phyloP scores from a whole-genome alignment of 2,113 vertebrate genomes.

The Limanda limanda region DNA sequence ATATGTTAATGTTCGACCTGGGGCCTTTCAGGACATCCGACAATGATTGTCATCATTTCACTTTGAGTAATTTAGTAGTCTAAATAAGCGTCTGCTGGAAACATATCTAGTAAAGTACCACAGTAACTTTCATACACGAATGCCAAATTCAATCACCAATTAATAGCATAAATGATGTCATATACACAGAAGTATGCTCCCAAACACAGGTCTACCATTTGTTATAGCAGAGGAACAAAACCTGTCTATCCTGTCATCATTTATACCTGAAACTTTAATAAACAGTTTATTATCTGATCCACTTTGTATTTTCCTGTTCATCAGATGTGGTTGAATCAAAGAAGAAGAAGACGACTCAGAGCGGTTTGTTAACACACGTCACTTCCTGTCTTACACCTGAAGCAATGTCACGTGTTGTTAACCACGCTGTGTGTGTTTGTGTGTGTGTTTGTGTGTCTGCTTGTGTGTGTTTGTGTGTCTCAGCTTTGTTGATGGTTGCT shows the following conservation, averaged over 20 bases:
- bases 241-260: background rate
- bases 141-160: too few species aligned
- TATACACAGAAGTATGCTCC: too few species aligned
- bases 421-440: background rate
- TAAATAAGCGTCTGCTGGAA: too few species aligned
- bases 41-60: too few species aligned
- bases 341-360: conserved; percentile 30
- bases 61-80: too few species aligned
- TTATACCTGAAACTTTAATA: background rate
- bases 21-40: too few species aligned
- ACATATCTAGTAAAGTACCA: too few species aligned
- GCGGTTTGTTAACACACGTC: conserved; percentile 34
- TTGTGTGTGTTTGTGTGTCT: background rate
- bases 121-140: too few species aligned
- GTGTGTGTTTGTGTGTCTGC: too few species aligned
- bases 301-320: background rate
- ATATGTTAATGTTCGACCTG: too few species aligned
- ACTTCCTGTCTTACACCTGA: background rate
- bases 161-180: too few species aligned
- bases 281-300: background rate
- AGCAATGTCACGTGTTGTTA: background rate
- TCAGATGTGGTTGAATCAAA: conserved; percentile 43
- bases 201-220: background rate
- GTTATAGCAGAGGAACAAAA: conserved; percentile 16
- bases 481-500: conserved; percentile 41